These are phyloP conservation scores for Megalops atlanticus DNA, from an alignment of 2,113 vertebrate genomes.

Conservation along the genomic window DNA sequence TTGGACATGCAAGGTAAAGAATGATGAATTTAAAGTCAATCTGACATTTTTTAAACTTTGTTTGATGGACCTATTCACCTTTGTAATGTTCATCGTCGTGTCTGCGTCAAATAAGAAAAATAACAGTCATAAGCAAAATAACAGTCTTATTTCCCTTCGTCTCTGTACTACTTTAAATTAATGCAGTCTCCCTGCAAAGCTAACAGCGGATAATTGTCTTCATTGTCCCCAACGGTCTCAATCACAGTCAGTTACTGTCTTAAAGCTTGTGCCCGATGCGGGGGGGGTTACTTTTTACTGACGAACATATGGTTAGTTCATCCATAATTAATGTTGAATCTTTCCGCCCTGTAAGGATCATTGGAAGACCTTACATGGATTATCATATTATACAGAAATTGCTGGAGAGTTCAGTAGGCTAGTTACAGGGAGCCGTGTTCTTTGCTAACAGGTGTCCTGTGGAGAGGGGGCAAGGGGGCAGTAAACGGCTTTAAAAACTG, in stretches of 20 bases:
- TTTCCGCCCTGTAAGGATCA: too few relatives aligned
- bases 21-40: not conserved
- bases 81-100: too few relatives aligned
- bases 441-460: not conserved
- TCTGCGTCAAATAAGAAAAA: slow-evolving; percentile 55
- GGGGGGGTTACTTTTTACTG: not conserved
- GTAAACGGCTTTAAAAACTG: not conserved
- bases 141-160: slow-evolving; percentile 73
- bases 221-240: slow-evolving; percentile 73
- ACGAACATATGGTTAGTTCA: too few relatives aligned
- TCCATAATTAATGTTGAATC: too few relatives aligned
- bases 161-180: slow-evolving; percentile 86
- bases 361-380: too few relatives aligned
- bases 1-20: too few relatives aligned
- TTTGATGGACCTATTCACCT: too few relatives aligned
- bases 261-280: slow-evolving; percentile 9
- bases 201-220: slow-evolving; percentile 88
- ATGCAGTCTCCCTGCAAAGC: slow-evolving; percentile 84
- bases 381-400: not conserved
- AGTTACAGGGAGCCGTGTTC: not conserved
- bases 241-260: slow-evolving; percentile 75
- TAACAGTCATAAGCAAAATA: slow-evolving; percentile 45
- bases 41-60: too few relatives aligned
- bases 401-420: not conserved
- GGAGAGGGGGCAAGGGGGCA: not conserved